Evolutionary conservation across 2,113 vertebrate genomes (phyloP).

Genomic region (Cephalopholis sonnerati): DNA sequence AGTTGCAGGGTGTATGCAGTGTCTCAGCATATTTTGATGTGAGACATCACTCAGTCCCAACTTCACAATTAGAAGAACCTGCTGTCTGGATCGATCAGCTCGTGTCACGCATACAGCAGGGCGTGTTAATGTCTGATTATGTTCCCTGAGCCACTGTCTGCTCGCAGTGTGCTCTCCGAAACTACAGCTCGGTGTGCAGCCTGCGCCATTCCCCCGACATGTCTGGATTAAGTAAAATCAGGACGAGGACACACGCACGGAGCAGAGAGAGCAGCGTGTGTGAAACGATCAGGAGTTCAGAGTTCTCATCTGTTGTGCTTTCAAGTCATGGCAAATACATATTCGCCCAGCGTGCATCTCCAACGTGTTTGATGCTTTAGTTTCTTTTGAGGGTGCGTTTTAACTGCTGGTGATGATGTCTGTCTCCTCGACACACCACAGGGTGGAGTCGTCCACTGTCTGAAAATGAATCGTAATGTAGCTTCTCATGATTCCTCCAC

Average conservation of each 20-base stretch:
- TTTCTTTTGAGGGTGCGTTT: not conserved
- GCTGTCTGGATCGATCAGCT: conserved; percentile 9
- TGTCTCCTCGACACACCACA: not conserved
- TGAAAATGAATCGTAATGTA: not conserved
- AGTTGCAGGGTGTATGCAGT: not conserved
- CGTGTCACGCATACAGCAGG: not conserved
- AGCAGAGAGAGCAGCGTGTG: not conserved
- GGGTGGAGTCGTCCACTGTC: not conserved
- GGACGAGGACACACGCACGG: not conserved
- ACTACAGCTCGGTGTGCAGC: not conserved
- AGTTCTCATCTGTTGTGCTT: not conserved
- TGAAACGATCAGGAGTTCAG: not conserved
- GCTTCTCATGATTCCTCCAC: not conserved
- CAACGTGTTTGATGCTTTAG: not conserved
- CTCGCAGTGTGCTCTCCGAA: conserved; percentile 3
- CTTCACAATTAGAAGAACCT: conserved; percentile 6
- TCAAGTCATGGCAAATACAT: conserved; percentile 19
- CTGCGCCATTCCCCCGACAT: conserved; percentile 29
- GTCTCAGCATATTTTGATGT: conserved; percentile 17
- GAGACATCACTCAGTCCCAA: not conserved
- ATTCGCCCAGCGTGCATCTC: not conserved
- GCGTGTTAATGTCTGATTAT: conserved; percentile 3
- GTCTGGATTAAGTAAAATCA: conserved; percentile 13
- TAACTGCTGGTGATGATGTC: not conserved
- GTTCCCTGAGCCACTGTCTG: not conserved